These are phyloP conservation scores for Hybognathus amarus DNA, from an alignment of 2,797 vertebrate genomes.

Conservation along the genomic window DNA sequence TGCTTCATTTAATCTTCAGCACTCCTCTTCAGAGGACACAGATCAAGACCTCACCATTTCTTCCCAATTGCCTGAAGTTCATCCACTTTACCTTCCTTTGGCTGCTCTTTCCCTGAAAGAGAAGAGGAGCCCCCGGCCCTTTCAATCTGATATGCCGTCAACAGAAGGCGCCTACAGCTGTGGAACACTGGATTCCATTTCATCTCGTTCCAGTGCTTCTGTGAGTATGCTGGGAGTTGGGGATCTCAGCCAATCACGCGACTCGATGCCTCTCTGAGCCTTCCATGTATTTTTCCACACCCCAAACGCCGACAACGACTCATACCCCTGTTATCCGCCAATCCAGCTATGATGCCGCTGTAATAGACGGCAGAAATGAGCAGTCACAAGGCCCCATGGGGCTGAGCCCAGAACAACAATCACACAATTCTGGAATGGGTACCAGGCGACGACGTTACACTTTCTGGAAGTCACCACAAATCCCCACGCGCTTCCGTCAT, in stretches of 20 bases:
- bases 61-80: conserved; percentile 57
- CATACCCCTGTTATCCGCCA: conserved; percentile 75
- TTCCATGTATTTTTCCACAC: conserved; percentile 73
- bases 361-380: conserved; percentile 64
- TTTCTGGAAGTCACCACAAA: conserved; percentile 67
- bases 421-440: neutral
- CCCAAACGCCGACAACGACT: conserved; percentile 56
- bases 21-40: conserved; percentile 77
- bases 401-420: conserved; percentile 13
- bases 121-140: conserved; percentile 67
- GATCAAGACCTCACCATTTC: conserved; percentile 66
- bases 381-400: conserved; percentile 67
- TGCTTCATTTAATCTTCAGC: conserved; percentile 63
- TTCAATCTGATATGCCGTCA: conserved; percentile 71
- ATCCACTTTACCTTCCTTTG: conserved; percentile 63
- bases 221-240: conserved; percentile 61
- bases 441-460: conserved; percentile 53
- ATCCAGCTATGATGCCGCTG: conserved; percentile 76
- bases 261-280: conserved; percentile 77
- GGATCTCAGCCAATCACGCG: conserved; percentile 62
- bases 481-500: conserved; percentile 63
- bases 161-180: conserved; percentile 66
- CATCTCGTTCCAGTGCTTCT: conserved; percentile 60
- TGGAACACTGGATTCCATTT: conserved; percentile 68
- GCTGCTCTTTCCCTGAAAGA: conserved; percentile 63